Evolutionary conservation across 2,113 vertebrate genomes (phyloP), one percentile per base, ranked within the genome.

Genomic region (Monarcha castaneiventris): DNA sequence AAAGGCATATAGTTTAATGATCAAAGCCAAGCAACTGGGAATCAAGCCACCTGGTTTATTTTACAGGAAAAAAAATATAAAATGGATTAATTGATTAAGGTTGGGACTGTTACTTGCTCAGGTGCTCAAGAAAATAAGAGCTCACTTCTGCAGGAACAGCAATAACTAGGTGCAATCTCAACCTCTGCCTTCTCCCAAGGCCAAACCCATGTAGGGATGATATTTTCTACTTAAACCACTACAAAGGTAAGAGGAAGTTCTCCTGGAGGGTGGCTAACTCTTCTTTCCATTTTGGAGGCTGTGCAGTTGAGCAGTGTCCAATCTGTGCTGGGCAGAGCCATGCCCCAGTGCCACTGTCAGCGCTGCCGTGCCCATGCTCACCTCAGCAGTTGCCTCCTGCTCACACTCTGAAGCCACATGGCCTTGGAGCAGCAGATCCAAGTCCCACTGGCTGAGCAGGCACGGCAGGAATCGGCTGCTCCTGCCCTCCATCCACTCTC

Each of bases 321-420:
- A 3, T 2, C 25, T 30, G 51, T 49, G n/a, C 30, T 5, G 29
- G 15, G 48, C 64, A 74, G 55, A 69, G 30, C 35, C 9, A 2
- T 1, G 22, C 35, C 41, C 5, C 51, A 17, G 39, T 12, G 29
- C 58, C 7, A 0, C 23, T 27, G 6, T 5, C 66, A 48, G 48
- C 0, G 0, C 33, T 29, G 67, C 58, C 1, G 1, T 35, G 37
- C 16, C 68, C 4, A 0, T 11, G 26, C 37, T 58, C 4, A 0
- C 44, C 15, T 54, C 63, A 21, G 29, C 43, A 63, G 55, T 0
- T 39, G n/a, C n/a, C 21, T 54, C 2, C 0, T 4, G 49, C 1
- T 1, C 43, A 27, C 27, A 1, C 17, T 81, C 46, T 0, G 0
- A 37, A 79, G 51, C 16, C 2, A 1, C 3, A 0, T 5, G 2